phyloP scores from a whole-genome alignment of 2,888 invertebrate species.

The Caenorhabditis angaria region DNA sequence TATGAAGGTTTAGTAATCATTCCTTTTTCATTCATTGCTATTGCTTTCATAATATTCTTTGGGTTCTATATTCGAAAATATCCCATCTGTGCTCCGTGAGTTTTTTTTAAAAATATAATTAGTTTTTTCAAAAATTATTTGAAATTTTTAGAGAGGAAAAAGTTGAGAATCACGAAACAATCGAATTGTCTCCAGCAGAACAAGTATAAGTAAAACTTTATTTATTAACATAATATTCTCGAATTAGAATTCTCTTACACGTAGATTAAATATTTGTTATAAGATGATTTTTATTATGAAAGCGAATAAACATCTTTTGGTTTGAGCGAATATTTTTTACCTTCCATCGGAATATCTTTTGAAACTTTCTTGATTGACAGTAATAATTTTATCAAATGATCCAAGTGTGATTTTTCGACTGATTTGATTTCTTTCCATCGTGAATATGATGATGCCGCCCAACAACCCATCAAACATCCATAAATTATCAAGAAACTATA shows the following conservation, averaged over 20 bases:
- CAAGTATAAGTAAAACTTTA: no score
- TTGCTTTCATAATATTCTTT: neutral
- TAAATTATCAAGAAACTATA: neutral
- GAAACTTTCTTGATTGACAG: neutral
- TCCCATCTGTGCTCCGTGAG: neutral
- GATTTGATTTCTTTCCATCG: neutral
- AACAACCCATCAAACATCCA: neutral
- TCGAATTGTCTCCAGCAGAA: neutral
- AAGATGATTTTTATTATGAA: neutral
- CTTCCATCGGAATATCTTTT: neutral
- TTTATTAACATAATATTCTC: no score
- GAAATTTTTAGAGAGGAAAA: neutral
- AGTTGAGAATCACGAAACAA: neutral
- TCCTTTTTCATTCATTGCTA: neutral
- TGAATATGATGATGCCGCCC: neutral
- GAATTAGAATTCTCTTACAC: no score
- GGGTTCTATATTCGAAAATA: neutral
- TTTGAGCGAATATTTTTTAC: neutral
- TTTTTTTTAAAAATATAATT: no score
- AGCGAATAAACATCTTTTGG: slow-evolving; percentile 1
- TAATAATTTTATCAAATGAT: neutral
- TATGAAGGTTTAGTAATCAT: neutral
- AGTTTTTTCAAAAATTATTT: neutral
- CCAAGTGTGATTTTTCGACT: neutral
- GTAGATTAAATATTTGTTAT: no score